Evolutionary conservation across 2,888 invertebrate species (phyloP).

Genomic region (Megalurothrips usitatus): DNA sequence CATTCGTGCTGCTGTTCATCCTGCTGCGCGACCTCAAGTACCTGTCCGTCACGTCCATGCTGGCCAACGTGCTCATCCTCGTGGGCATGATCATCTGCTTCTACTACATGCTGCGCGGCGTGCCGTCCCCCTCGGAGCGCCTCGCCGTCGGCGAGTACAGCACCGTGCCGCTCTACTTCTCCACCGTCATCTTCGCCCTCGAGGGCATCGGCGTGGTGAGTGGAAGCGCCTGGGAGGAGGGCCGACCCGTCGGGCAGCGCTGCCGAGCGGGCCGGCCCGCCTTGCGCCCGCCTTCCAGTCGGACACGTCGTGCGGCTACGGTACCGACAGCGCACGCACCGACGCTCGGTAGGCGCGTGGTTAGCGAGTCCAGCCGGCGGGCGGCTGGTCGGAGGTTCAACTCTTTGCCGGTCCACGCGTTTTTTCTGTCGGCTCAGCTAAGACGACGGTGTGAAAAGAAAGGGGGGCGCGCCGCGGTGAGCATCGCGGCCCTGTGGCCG

Average conservation of each 20-base stretch:
- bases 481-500: too few species aligned
- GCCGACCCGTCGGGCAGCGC: slow-evolving; percentile 15
- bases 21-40: slow-evolving; percentile 79
- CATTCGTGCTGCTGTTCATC: slow-evolving; percentile 68
- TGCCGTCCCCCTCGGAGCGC: slow-evolving; percentile 50
- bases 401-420: too few species aligned
- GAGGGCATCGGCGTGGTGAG: slow-evolving; percentile 66
- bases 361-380: too few species aligned
- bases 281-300: slow-evolving; percentile 33
- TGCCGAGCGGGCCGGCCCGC: slow-evolving; percentile 30
- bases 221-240: slow-evolving; percentile 35
- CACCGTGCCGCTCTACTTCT: slow-evolving; percentile 77
- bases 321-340: too few species aligned
- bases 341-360: too few species aligned
- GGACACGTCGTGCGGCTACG: too few species aligned
- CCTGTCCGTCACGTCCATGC: slow-evolving; percentile 87
- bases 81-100: slow-evolving; percentile 84
- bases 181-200: slow-evolving; percentile 88
- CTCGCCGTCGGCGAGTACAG: slow-evolving; percentile 54
- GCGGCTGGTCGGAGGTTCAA: too few species aligned
- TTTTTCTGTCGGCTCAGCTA: too few species aligned
- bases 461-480: too few species aligned
- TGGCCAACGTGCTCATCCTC: slow-evolving; percentile 84
- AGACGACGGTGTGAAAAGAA: too few species aligned
- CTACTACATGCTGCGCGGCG: slow-evolving; percentile 77